These are phyloP conservation scores for Narcine bancroftii DNA, from an alignment of 2,113 vertebrate species.

Conservation along the genomic window DNA sequence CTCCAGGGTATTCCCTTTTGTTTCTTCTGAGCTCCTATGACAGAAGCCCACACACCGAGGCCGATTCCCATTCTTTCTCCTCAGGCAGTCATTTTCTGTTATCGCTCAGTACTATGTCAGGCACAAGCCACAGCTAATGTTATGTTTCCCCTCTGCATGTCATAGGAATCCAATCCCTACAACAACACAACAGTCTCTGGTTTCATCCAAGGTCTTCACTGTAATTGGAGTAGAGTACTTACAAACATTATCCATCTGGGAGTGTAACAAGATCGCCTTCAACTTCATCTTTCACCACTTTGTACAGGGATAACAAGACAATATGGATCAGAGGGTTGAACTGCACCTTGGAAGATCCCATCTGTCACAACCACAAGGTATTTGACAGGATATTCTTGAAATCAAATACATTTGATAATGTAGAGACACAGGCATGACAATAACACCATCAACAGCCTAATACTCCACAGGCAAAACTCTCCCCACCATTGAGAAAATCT, in stretches of 20 bases:
- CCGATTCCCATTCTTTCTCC: neutral
- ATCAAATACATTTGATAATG: too few species aligned
- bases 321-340: neutral
- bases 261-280: neutral
- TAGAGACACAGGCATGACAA: too few species aligned
- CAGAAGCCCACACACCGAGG: neutral
- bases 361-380: neutral
- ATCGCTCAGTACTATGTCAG: neutral
- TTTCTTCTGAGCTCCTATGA: neutral
- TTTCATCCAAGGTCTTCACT: neutral
- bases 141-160: neutral
- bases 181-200: neutral
- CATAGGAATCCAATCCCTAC: neutral
- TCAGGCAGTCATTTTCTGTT: neutral
- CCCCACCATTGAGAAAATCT: too few species aligned
- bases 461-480: too few species aligned
- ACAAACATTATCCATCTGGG: neutral
- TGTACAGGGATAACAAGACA: neutral
- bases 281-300: neutral
- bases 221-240: constrained; percentile 13
- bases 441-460: too few species aligned
- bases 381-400: neutral
- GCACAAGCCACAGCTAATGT: neutral
- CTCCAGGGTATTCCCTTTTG: neutral
- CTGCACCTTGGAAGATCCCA: neutral